Evolutionary conservation across 2,113 vertebrate species (phyloP).

Genomic region (Dromiciops gliroides): DNA sequence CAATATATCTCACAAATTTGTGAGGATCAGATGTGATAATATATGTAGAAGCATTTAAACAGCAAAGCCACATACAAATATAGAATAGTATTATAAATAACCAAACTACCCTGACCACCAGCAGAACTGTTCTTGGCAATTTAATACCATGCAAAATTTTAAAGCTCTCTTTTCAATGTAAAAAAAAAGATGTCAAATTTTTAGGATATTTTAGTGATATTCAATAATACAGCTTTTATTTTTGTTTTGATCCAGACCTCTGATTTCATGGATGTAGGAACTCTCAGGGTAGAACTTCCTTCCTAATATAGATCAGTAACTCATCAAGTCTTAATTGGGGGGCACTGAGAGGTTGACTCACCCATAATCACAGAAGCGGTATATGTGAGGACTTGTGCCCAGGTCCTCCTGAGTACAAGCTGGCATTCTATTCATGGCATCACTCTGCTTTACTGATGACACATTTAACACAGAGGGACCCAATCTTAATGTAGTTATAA

Average conservation of each 20-base stretch:
- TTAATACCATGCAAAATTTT: neutral
- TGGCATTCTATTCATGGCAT: neutral
- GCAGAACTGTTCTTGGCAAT: neutral
- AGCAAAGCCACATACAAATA: neutral
- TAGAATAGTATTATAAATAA: neutral
- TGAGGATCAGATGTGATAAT: neutral
- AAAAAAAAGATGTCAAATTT: neutral
- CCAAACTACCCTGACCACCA: neutral
- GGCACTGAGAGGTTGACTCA: neutral
- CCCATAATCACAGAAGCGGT: neutral
- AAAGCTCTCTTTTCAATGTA: neutral
- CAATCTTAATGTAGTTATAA: neutral
- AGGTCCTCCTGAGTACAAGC: neutral
- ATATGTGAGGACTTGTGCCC: neutral
- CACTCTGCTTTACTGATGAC: neutral
- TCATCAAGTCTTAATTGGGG: neutral
- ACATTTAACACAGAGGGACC: neutral
- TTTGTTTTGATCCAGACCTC: neutral
- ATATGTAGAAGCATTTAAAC: neutral
- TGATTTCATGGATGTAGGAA: neutral
- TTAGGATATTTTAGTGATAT: neutral
- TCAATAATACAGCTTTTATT: neutral
- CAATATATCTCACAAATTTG: neutral
- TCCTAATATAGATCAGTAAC: neutral
- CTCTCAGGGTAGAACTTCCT: neutral